These are phyloP conservation scores for Meriones psammophilus DNA, from an alignment of 2,797 vertebrate genomes.

Conservation along the genomic window DNA sequence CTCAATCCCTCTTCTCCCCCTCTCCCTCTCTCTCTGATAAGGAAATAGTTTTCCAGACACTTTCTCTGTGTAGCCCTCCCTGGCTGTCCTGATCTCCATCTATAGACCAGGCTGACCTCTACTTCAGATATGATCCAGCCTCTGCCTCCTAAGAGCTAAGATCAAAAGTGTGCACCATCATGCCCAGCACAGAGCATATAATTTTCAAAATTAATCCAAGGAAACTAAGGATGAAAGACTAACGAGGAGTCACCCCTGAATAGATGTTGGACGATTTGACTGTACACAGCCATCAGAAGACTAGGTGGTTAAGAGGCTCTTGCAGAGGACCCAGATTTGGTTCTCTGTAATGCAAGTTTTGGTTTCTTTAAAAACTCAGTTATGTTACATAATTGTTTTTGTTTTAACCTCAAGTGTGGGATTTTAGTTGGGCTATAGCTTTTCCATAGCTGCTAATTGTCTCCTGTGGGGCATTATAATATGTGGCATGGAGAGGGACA, in stretches of 20 bases:
- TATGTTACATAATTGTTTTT: too few species aligned
- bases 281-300: background rate
- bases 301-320: background rate
- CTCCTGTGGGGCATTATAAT: too few species aligned
- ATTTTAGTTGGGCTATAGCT: too few species aligned
- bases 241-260: background rate
- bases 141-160: background rate
- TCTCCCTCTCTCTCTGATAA: background rate
- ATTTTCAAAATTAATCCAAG: background rate
- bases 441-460: too few species aligned
- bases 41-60: background rate
- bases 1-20: too few species aligned
- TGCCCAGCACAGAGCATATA: background rate
- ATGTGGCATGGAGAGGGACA: too few species aligned
- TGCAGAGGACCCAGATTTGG: background rate
- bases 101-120: background rate
- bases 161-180: background rate
- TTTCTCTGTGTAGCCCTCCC: background rate
- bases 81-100: background rate
- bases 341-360: too few species aligned
- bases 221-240: background rate
- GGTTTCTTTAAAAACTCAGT: too few species aligned
- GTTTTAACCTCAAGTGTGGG: too few species aligned
- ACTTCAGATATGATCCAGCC: background rate
- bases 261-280: background rate